A percentile compares a stretch with the other conserved stretches of the same genome.
phyloP scores from a whole-genome alignment of 2,888 invertebrate species.

The Diloba caeruleocephala region DNA sequence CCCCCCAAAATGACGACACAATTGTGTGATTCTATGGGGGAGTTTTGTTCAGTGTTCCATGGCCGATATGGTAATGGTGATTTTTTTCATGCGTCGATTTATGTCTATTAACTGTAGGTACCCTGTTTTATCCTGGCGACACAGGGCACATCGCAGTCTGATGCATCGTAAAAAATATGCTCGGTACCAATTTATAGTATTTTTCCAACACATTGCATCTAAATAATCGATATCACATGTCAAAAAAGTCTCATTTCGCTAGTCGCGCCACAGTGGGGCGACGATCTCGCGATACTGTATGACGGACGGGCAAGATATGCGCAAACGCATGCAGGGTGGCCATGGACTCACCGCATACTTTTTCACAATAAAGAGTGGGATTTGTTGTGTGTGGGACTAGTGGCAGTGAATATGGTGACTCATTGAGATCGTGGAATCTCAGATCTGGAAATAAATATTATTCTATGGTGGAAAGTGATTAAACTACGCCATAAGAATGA shows the following conservation, averaged over 20 bases:
- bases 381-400: constrained; percentile 12
- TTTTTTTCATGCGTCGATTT: too few relatives aligned
- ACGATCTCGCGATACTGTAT: constrained; percentile 80
- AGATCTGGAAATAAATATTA: too few relatives aligned
- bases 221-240: constrained; percentile 41
- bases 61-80: too few relatives aligned
- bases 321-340: constrained; percentile 66
- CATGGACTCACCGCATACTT: constrained; percentile 44
- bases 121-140: too few relatives aligned
- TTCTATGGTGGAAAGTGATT: too few relatives aligned
- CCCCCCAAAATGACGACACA: too few relatives aligned
- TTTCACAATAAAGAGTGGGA: constrained; percentile 7
- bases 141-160: too few relatives aligned
- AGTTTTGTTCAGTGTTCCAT: too few relatives aligned
- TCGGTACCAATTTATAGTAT: constrained; percentile 27
- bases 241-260: constrained; percentile 48
- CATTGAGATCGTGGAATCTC: too few relatives aligned
- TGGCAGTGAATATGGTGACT: neutral
- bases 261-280: constrained; percentile 62
- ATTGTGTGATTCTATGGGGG: too few relatives aligned
- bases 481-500: too few relatives aligned
- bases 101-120: too few relatives aligned
- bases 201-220: constrained; percentile 48
- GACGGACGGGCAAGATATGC: constrained; percentile 76
- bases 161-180: neutral